Conservation (phyloP, 2,113 vertebrate genomes). For the Callospermophilus lateralis region DNA sequence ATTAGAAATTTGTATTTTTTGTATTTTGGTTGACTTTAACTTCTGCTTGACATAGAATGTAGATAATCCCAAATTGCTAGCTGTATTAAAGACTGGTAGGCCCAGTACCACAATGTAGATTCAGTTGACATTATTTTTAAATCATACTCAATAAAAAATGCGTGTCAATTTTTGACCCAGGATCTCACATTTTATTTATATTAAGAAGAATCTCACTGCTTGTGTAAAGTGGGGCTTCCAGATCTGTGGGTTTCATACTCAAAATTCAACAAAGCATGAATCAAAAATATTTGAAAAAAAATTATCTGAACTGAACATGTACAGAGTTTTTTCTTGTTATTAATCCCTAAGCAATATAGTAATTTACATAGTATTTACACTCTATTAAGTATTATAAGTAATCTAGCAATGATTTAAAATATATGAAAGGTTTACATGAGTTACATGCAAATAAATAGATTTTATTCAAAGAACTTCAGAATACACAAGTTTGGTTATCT, state of each 20-base stretch:
- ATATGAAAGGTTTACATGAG: not conserved
- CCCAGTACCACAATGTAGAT: not conserved
- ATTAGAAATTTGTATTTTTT: conserved; percentile 42
- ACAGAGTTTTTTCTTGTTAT: not conserved
- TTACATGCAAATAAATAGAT: not conserved
- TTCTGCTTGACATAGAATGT: conserved; percentile 25
- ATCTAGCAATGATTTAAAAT: not conserved
- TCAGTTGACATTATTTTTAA: conserved; percentile 55
- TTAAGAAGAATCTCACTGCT: not conserved
- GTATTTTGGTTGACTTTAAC: conserved; percentile 34
- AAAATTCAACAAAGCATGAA: not conserved
- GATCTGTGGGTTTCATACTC: not conserved
- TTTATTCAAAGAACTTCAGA: not conserved
- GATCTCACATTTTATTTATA: conserved; percentile 52
- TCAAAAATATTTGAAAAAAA: not conserved
- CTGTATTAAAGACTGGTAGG: not conserved
- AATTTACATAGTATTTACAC: not conserved
- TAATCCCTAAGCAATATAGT: not conserved
- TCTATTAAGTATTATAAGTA: not conserved
- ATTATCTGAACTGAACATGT: not conserved
- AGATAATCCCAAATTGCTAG: conserved; percentile 58
- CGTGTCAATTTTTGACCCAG: not conserved
- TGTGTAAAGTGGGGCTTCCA: not conserved
- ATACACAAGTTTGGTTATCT: not conserved
- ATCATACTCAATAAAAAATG: conserved; percentile 39